These are phyloP conservation scores for Falco naumanni DNA, from an alignment of 2,797 vertebrate genomes.

Conservation along the genomic window DNA sequence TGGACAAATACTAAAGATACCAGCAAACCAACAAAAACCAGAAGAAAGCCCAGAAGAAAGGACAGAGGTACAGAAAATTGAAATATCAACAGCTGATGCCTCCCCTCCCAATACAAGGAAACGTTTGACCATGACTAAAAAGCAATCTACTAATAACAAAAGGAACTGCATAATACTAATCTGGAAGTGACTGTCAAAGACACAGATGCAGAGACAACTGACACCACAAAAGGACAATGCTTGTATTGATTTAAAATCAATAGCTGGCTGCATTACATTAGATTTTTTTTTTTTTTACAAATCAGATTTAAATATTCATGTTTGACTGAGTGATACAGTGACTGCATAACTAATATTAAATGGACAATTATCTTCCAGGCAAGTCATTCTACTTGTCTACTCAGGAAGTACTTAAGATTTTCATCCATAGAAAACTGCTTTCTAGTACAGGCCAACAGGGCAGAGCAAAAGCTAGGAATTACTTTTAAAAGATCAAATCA, in stretches of 20 bases:
- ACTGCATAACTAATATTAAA: background rate
- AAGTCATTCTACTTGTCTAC: background rate
- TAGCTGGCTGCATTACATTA: background rate
- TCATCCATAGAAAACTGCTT: background rate
- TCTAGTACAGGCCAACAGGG: background rate
- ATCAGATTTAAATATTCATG: background rate
- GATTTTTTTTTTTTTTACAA: background rate
- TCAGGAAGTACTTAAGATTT: background rate
- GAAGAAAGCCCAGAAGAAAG: background rate
- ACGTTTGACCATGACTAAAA: background rate
- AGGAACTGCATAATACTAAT: background rate
- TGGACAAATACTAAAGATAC: background rate
- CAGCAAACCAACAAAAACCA: background rate
- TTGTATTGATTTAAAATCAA: background rate
- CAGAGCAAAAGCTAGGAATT: background rate
- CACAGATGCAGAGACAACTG: background rate
- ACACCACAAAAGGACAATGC: background rate
- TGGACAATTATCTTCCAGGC: background rate
- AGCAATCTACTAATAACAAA: background rate
- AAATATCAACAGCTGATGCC: background rate
- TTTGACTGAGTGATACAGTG: background rate
- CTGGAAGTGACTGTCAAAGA: background rate
- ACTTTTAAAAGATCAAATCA: background rate
- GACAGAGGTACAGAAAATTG: background rate
- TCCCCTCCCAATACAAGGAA: background rate